A percentile compares a stretch with the other conserved stretches of the same genome.
These are phyloP conservation scores for Halcyon senegalensis DNA, from an alignment of 2,113 vertebrate genomes.

Conservation along the genomic window DNA sequence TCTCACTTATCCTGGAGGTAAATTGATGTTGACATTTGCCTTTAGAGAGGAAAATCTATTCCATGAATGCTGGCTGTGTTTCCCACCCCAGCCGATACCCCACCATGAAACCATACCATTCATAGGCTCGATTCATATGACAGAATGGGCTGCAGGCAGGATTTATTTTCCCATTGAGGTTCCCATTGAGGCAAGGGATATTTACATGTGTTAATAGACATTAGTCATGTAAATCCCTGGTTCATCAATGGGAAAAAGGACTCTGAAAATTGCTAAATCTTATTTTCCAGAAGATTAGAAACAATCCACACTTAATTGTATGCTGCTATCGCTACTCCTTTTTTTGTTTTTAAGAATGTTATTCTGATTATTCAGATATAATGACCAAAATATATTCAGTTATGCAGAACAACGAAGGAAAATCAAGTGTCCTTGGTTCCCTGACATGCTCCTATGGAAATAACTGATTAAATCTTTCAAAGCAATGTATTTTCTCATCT, in stretches of 20 bases:
- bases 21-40: constrained; percentile 49
- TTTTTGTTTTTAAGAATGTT: constrained; percentile 6
- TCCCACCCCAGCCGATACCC: background rate
- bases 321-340: background rate
- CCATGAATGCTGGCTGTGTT: background rate
- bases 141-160: constrained; percentile 28
- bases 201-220: constrained; percentile 48
- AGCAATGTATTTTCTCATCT: constrained; percentile 7
- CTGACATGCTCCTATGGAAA: constrained; percentile 28
- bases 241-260: constrained; percentile 19
- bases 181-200: constrained; percentile 26
- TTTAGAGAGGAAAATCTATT: constrained; percentile 44
- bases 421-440: constrained; percentile 50
- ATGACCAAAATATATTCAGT: constrained; percentile 44
- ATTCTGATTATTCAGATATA: constrained; percentile 34
- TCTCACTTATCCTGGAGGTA: constrained; percentile 32
- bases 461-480: constrained; percentile 12
- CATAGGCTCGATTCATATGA: background rate
- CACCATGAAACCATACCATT: background rate
- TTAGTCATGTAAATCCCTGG: constrained; percentile 34
- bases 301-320: background rate
- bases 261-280: constrained; percentile 37
- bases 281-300: constrained; percentile 50
- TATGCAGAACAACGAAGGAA: constrained; percentile 32
- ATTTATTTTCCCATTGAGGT: constrained; percentile 15